Percentiles rank a stretch among this genome's conserved stretches.
phyloP scores from a whole-genome alignment of 1,140 invertebrate genomes.

The Cyclargus thomasi region DNA sequence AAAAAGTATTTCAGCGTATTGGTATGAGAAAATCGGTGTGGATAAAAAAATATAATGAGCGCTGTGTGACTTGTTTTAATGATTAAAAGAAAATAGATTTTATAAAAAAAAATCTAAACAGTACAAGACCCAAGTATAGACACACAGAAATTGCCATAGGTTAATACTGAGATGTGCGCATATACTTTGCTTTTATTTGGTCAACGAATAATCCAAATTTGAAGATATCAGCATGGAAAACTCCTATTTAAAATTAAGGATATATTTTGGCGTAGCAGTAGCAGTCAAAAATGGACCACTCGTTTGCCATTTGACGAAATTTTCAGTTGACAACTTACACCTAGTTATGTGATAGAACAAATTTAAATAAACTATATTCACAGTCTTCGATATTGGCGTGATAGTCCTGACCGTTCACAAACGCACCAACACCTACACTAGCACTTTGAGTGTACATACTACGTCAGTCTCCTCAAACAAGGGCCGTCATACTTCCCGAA shows the following conservation, averaged over 20 bases:
- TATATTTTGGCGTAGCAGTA: not conserved
- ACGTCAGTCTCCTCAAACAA: slow-evolving; percentile 40
- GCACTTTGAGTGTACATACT: not conserved
- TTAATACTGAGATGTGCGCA: not conserved
- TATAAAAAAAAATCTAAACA: not conserved
- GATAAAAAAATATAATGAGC: too few species aligned
- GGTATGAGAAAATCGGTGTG: too few species aligned
- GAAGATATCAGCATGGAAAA: not conserved
- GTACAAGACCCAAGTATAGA: not conserved
- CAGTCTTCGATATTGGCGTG: slow-evolving; percentile 50
- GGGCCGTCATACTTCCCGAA: slow-evolving; percentile 59
- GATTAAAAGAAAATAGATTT: too few species aligned
- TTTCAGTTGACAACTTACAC: not conserved
- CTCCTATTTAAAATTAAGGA: too few species aligned
- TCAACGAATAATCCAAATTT: not conserved
- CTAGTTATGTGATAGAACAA: slow-evolving; percentile 18
- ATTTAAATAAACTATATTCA: slow-evolving; percentile 45
- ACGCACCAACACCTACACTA: slow-evolving; percentile 15
- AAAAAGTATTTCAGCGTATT: too few species aligned
- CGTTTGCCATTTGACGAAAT: not conserved
- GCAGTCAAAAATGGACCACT: slow-evolving; percentile 2
- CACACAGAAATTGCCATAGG: not conserved
- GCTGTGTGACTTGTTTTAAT: too few species aligned
- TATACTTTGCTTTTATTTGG: not conserved
- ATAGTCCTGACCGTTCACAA: slow-evolving; percentile 19